Evolutionary conservation across 1,140 invertebrate species (phyloP), one percentile per base, ranked within the genome.

Genomic region (Melanaphis sacchari): DNA sequence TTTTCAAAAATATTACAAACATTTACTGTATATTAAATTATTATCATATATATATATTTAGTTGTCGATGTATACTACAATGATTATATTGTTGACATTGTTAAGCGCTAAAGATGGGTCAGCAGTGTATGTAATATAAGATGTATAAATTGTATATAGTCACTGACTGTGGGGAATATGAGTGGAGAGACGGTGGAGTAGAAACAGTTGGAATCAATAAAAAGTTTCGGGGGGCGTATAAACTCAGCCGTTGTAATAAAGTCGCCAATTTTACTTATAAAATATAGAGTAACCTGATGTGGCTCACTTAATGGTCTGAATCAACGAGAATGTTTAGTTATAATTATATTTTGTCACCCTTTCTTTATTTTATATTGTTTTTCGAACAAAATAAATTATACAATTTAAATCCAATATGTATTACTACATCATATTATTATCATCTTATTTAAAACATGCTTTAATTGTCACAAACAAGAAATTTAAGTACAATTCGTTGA

Each of bases 181-280:
- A 89, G 46, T 36, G 88, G n/a, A 89, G 22, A 22, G 49, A 38
- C 22, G 36, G 46, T 21, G 24, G 46, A 89, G 88, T 92, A 92
- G 66, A 22, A 92, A 92, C 76, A 92, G 91, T 92, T 43, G n/a
- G 43, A 92, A 92, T 92, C 91, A 43, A 92, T 92, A 92, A 92
- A 43, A 92, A 43, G 59, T 92, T 92, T 92, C 22, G 91, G 66
- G 66, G 43, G 91, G 91, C 91, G 91, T 92, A 38, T 38, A 38
- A 22, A 89, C 49, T 89, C 59, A 24, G 49, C 21, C 36, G 49
- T 18, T 54, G 52, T 89, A 89, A 52, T 43, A 87, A 36, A 89
- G n/a, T 89, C 87, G n/a, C 26, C 87, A n/a, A 54, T 40, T 89
- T 40, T 26, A 38, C n/a, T 88, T 89, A 40, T 54, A 38, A 40